phyloP scores from a whole-genome alignment of 1,140 invertebrate species.

The Mya arenaria region DNA sequence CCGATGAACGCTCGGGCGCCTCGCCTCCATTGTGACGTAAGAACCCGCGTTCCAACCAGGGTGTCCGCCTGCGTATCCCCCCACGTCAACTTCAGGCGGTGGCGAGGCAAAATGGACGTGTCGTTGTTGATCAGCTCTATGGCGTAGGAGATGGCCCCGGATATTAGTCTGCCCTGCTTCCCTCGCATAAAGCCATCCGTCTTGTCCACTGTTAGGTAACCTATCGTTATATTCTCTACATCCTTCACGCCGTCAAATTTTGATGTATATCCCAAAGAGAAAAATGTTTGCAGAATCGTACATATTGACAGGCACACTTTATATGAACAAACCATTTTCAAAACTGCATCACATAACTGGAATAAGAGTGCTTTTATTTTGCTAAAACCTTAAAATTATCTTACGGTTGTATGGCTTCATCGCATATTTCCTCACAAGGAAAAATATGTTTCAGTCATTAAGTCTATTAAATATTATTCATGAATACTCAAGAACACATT shows the following conservation, averaged over 20 bases:
- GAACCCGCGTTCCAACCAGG: constrained; percentile 62
- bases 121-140: constrained; percentile 89
- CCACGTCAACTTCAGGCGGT: constrained; percentile 84
- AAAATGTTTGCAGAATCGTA: too few relatives aligned
- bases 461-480: too few relatives aligned
- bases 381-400: too few relatives aligned
- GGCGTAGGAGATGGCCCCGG: constrained; percentile 90
- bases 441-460: too few relatives aligned
- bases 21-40: constrained; percentile 82
- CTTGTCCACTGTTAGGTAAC: constrained; percentile 69
- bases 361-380: too few relatives aligned
- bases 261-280: neutral
- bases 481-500: too few relatives aligned
- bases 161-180: constrained; percentile 70
- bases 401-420: too few relatives aligned
- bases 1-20: constrained; percentile 96
- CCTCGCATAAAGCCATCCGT: constrained; percentile 55
- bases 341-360: too few relatives aligned
- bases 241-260: constrained; percentile 39
- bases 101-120: constrained; percentile 88
- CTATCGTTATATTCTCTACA: constrained; percentile 65
- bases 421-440: too few relatives aligned
- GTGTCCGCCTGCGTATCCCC: constrained; percentile 71
- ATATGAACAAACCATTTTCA: too few relatives aligned
- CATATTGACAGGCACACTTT: too few relatives aligned